These are phyloP conservation scores for Cliona cf. orientalis DNA, from an alignment of 37 sponge, comb jelly and placozoan genomes.

Conservation along the genomic window DNA sequence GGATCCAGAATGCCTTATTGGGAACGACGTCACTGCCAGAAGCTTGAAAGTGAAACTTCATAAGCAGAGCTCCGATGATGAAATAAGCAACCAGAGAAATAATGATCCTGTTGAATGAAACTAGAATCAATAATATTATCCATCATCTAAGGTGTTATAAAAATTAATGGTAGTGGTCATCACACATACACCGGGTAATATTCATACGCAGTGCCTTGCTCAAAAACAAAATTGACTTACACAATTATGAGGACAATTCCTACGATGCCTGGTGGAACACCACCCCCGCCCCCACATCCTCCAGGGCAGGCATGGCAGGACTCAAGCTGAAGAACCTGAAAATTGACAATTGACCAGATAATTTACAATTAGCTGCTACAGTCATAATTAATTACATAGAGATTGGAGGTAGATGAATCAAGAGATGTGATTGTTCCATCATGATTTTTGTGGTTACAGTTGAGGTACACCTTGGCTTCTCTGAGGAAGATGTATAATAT, in stretches of 20 bases:
- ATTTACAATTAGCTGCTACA: background rate
- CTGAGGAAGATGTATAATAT: too few species aligned
- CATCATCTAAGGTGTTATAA: too few species aligned
- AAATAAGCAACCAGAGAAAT: conserved; percentile 17
- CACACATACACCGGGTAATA: too few species aligned
- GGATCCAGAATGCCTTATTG: conserved; percentile 29
- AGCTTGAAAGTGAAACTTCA: conserved; percentile 7
- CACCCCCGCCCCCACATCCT: background rate
- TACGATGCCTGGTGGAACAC: background rate
- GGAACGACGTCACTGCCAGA: conserved; percentile 27
- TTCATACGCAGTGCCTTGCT: too few species aligned
- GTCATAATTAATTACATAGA: too few species aligned
- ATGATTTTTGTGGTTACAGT: too few species aligned
- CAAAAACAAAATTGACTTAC: too few species aligned
- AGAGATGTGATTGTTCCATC: too few species aligned
- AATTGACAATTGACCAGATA: background rate
- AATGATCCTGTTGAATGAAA: background rate
- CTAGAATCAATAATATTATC: background rate
- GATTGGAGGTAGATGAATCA: too few species aligned
- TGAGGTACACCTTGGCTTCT: too few species aligned
- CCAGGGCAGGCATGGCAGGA: background rate
- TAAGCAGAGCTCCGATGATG: conserved; percentile 12
- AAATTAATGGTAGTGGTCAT: too few species aligned
- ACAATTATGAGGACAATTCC: too few species aligned
- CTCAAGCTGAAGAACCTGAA: background rate